phyloP scores from a whole-genome alignment of 2,113 vertebrate genomes.

The Tapirus terrestris region DNA sequence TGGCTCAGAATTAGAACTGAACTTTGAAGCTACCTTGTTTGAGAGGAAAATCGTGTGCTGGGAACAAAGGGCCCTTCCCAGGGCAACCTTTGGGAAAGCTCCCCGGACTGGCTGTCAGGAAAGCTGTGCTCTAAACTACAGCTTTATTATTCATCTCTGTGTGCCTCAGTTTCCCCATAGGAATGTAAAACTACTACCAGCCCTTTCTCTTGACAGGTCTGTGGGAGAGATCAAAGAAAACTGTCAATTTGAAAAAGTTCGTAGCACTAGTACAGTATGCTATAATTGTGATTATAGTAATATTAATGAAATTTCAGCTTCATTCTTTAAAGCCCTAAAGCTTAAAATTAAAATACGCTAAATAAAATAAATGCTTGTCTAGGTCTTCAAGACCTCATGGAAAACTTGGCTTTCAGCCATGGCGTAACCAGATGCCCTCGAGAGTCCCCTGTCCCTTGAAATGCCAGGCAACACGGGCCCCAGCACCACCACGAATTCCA shows the following conservation, averaged over 20 bases:
- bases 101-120: neutral
- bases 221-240: neutral
- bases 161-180: conserved; percentile 4
- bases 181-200: neutral
- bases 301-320: neutral
- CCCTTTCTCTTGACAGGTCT: neutral
- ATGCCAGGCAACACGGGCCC: neutral
- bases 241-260: neutral
- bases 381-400: neutral
- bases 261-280: neutral
- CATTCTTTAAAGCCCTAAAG: neutral
- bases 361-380: neutral
- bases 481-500: fast-evolving
- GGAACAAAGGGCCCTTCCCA: neutral
- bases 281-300: neutral
- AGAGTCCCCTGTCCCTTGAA: neutral
- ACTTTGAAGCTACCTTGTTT: neutral
- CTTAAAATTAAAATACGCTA: neutral
- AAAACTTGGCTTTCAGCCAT: neutral
- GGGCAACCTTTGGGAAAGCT: neutral
- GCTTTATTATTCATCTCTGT: neutral
- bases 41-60: neutral
- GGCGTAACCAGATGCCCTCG: neutral
- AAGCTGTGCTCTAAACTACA: neutral
- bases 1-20: neutral